Percentiles rank a stretch among this genome's conserved stretches.
These are phyloP conservation scores for Epirrhoe tristata DNA, from an alignment of 2,888 invertebrate genomes.

Conservation along the genomic window DNA sequence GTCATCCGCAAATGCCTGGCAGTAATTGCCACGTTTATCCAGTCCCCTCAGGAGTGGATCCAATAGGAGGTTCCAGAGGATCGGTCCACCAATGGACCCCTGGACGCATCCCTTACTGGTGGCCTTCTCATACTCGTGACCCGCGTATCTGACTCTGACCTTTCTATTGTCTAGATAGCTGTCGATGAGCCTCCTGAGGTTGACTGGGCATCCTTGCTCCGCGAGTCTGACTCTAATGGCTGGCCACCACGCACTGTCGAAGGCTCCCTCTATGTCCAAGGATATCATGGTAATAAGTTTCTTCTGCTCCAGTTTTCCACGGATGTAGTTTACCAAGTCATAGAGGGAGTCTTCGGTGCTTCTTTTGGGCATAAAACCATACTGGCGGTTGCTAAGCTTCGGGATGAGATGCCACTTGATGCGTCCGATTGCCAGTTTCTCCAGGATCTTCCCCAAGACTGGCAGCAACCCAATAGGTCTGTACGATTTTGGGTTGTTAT, in stretches of 20 bases:
- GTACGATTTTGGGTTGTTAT: slow-evolving; percentile 14
- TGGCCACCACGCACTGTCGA: slow-evolving; percentile 11
- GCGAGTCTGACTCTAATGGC: background rate
- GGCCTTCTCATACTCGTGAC: background rate
- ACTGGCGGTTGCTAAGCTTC: background rate
- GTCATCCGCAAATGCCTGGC: too few relatives aligned
- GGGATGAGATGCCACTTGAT: slow-evolving; percentile 4
- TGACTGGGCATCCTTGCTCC: background rate
- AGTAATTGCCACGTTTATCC: too few relatives aligned
- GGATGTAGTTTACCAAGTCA: background rate
- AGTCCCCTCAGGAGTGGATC: background rate
- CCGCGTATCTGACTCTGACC: background rate
- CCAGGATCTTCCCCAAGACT: background rate
- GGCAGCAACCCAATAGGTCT: slow-evolving; percentile 9
- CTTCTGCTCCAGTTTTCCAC: background rate
- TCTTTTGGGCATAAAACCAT: background rate
- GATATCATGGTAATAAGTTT: slow-evolving; percentile 4
- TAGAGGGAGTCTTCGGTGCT: slow-evolving; percentile 5
- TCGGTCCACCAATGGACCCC: slow-evolving; percentile 2
- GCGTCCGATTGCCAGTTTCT: background rate
- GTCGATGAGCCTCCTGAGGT: background rate
- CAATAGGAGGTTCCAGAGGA: background rate
- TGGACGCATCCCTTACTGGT: slow-evolving; percentile 8
- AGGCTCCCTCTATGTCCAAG: slow-evolving; percentile 11
- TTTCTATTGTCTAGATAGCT: slow-evolving; percentile 9